Evolutionary conservation across 2,888 invertebrate genomes (phyloP).

Genomic region (Drosophila atripex): DNA sequence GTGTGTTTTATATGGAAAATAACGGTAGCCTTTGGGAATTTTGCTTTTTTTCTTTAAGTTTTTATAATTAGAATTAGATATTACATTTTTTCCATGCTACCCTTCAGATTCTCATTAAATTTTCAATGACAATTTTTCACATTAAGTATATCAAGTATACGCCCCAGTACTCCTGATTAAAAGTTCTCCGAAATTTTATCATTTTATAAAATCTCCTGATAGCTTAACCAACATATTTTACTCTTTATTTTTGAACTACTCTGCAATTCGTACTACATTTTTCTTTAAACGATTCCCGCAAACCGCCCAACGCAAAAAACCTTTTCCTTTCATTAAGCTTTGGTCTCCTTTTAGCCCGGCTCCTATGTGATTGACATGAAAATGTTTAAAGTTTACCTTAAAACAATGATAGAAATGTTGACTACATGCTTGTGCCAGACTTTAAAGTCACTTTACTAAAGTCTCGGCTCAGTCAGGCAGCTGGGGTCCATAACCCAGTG

Average conservation of each 20-base stretch:
- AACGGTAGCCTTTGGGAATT: background rate
- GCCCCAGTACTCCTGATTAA: no score
- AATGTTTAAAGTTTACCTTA: constrained; percentile 83
- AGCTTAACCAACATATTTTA: background rate
- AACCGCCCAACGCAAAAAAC: constrained; percentile 11
- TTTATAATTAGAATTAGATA: background rate
- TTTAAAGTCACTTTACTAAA: constrained; percentile 10
- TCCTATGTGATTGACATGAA: constrained; percentile 79
- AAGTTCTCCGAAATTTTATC: no score
- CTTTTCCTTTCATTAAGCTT: constrained; percentile 32
- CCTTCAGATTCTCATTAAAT: no score
- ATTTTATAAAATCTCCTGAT: no score
- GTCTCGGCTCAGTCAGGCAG: background rate
- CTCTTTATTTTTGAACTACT: background rate
- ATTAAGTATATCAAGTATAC: no score
- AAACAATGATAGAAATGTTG: constrained; percentile 79
- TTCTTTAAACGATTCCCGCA: constrained; percentile 13
- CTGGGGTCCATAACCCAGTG: constrained; percentile 37
- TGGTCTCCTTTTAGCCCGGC: background rate
- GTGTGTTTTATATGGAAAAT: constrained; percentile 10
- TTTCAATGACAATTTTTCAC: no score
- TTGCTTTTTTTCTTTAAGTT: background rate
- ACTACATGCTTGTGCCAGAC: constrained; percentile 22
- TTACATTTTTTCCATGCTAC: no score
- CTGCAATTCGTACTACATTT: background rate